These are phyloP conservation scores for Hiodon alosoides DNA, from an alignment of 2,113 vertebrate species.

Conservation along the genomic window DNA sequence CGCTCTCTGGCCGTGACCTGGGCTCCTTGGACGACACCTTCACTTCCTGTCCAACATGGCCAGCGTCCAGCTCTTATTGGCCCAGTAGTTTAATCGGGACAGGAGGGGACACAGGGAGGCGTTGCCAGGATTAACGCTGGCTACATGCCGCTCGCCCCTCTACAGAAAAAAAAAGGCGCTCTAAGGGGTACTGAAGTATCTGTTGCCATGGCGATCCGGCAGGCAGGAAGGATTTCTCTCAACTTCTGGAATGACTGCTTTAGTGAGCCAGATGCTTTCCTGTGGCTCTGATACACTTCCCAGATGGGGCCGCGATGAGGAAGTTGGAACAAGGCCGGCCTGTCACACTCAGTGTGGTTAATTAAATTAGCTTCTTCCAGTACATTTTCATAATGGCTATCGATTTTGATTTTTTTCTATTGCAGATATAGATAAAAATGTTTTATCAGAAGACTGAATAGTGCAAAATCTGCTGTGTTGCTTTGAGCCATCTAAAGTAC, in stretches of 20 bases:
- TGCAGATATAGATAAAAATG: too few species aligned
- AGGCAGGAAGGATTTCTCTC: slow-evolving; percentile 21
- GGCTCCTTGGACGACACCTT: neutral
- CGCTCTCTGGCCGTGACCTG: neutral
- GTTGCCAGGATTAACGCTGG: slow-evolving; percentile 26
- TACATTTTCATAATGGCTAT: neutral
- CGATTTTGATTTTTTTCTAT: neutral
- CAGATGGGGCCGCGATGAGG: neutral
- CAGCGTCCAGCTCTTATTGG: slow-evolving; percentile 22
- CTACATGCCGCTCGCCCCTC: neutral
- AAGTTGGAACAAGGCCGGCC: neutral
- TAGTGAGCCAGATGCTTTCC: neutral
- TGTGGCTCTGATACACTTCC: neutral
- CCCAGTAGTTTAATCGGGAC: slow-evolving; percentile 26
- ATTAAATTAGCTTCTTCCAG: too few species aligned
- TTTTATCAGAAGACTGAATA: too few species aligned
- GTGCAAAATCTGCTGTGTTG: too few species aligned
- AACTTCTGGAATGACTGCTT: slow-evolving; percentile 15
- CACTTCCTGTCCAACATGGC: slow-evolving; percentile 5
- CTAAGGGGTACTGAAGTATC: slow-evolving; percentile 35
- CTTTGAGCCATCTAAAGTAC: too few species aligned
- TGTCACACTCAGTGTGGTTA: neutral
- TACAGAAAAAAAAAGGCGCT: slow-evolving; percentile 13
- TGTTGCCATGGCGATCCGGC: slow-evolving; percentile 48
- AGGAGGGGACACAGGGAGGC: slow-evolving; percentile 23